Percentiles rank a stretch among this genome's conserved stretches.
Evolutionary conservation across 2,888 invertebrate species (phyloP).

Genomic region (Carterocephalus palaemon): DNA sequence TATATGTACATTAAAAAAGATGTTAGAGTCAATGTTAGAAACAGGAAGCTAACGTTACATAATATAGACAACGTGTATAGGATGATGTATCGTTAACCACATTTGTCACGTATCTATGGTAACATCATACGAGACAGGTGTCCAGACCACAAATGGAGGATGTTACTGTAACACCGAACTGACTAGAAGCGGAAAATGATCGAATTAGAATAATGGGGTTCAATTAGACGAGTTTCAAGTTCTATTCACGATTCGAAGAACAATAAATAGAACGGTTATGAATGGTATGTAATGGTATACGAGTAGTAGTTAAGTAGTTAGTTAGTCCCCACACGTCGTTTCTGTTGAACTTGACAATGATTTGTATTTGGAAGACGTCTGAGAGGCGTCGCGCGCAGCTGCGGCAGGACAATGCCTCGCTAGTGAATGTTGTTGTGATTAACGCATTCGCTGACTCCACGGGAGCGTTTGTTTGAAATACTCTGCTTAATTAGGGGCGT

Average conservation of each 20-base stretch:
- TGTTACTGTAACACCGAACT: conserved; percentile 38
- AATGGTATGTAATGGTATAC: conserved; percentile 7
- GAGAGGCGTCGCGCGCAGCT: conserved; percentile 48
- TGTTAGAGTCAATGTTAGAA: no score
- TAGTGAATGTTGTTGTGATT: conserved; percentile 51
- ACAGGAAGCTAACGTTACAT: conserved; percentile 3
- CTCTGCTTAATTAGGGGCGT: conserved; percentile 29
- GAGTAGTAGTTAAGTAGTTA: conserved; percentile 32
- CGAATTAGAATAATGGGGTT: conserved; percentile 12
- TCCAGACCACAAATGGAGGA: conserved; percentile 50
- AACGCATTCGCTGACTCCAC: conserved; percentile 35
- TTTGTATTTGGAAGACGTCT: conserved; percentile 55
- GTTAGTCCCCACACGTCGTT: conserved; percentile 46
- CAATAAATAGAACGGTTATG: conserved; percentile 9
- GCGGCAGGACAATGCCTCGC: conserved; percentile 54
- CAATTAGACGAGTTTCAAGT: conserved; percentile 10
- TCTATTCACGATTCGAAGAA: conserved; percentile 7
- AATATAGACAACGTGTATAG: neutral
- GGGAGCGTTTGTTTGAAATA: conserved; percentile 29
- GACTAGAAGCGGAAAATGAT: conserved; percentile 6
- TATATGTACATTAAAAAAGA: no score
- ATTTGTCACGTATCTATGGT: conserved; percentile 26
- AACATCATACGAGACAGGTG: conserved; percentile 25
- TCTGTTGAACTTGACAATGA: conserved; percentile 64
- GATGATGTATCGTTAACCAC: conserved; percentile 12